phyloP scores from a whole-genome alignment of 92 coral and sea anemone genomes.

The Epizoanthus scotinus region DNA sequence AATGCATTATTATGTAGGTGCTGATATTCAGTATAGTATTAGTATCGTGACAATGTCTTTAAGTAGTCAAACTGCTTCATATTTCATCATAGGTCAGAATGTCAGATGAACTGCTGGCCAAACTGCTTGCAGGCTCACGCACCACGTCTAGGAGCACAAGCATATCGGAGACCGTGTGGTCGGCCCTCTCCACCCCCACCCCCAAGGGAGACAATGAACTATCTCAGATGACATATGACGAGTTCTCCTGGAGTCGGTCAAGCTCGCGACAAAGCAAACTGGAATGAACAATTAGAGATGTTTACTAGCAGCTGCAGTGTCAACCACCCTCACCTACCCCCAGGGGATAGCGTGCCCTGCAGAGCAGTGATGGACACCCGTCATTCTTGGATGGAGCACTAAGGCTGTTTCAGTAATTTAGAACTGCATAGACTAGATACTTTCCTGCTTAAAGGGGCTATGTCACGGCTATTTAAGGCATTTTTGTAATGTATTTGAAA shows the following conservation, averaged over 20 bases:
- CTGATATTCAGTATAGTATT: too few relatives aligned
- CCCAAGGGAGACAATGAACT: constrained; percentile 10
- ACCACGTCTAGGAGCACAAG: constrained; percentile 94
- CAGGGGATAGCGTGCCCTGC: too few relatives aligned
- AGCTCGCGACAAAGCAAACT: constrained; percentile 23
- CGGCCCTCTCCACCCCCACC: constrained; percentile 65
- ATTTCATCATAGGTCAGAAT: constrained; percentile 54
- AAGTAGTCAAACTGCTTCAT: neutral
- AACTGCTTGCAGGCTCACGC: constrained; percentile 85
- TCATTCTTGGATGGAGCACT: too few relatives aligned
- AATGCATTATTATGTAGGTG: too few relatives aligned
- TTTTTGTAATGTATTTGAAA: too few relatives aligned
- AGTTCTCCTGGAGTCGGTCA: neutral
- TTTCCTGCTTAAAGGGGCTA: too few relatives aligned
- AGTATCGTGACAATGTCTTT: neutral
- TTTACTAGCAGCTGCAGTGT: too few relatives aligned
- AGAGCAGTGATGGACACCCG: too few relatives aligned
- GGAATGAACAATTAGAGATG: neutral
- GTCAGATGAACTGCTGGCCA: constrained; percentile 76
- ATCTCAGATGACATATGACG: neutral
- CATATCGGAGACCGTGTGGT: constrained; percentile 75
- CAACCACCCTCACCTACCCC: too few relatives aligned
- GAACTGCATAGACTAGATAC: too few relatives aligned
- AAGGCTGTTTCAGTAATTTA: too few relatives aligned
- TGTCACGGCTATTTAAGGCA: too few relatives aligned